These are phyloP conservation scores for Corythornis leucogaster DNA, from an alignment of 2,797 vertebrate genomes.

Conservation along the genomic window DNA sequence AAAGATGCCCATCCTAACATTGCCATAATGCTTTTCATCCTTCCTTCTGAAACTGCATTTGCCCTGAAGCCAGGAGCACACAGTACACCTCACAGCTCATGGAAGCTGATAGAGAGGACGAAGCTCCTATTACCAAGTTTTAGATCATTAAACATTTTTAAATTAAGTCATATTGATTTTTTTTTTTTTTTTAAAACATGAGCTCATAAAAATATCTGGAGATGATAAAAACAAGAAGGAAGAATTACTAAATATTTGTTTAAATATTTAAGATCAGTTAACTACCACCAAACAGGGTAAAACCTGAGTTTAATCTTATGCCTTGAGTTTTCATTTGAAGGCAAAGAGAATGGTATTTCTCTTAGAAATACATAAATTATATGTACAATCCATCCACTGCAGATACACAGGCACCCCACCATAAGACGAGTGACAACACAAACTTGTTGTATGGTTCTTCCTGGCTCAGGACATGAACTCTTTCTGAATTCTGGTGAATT, in stretches of 20 bases:
- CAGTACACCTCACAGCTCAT: background rate
- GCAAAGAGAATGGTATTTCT: background rate
- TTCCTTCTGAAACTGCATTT: background rate
- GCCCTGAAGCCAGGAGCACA: background rate
- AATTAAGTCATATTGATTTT: background rate
- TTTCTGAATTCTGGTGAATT: background rate
- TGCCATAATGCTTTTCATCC: background rate
- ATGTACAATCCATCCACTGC: background rate
- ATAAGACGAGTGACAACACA: background rate
- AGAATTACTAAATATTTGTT: background rate
- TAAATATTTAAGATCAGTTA: background rate
- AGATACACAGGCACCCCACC: background rate
- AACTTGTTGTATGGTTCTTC: background rate
- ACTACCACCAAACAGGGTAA: background rate
- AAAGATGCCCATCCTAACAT: background rate
- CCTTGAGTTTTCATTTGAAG: background rate
- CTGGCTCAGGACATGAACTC: background rate
- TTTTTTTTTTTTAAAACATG: background rate
- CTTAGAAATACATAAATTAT: background rate
- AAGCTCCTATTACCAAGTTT: background rate
- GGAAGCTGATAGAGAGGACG: background rate
- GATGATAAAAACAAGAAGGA: background rate
- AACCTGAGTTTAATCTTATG: background rate
- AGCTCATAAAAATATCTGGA: background rate
- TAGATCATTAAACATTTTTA: background rate